Base-by-base conservation (phyloP, 2,113 vertebrate species). In the Lycaon pictus region DNA sequence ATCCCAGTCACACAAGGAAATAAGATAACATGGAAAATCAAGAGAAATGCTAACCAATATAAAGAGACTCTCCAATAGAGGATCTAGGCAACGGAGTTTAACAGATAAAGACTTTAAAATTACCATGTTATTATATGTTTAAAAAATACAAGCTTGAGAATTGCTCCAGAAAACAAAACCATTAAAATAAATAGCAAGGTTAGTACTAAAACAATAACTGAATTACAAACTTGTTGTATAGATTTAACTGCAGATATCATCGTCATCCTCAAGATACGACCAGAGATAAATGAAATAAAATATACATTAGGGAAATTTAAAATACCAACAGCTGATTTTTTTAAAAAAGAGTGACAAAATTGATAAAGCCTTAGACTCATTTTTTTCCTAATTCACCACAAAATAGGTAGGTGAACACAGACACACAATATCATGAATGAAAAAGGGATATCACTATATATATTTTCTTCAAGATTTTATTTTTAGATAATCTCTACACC, bases 181-280 rank as follows among this genome's bases (percentile, higher is more conserved):
- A n/a, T 12, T 58, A 32, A 15, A 35, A 72, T 72, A 16, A 89
- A 16, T 85, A 29, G 11, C n/a, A 80, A 85, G 2, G 62, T 86
- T 85, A 93, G 71, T 86, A 80, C 80, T 76, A 90, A 93, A 67
- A 94, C 23, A 85, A 15, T 93, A 86, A 86, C 51, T 76, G 20
- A 81, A 91, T 37, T 71, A 81, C 55, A 37, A 76, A 67, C n/a
- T 90, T 27, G 20, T 3, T 97, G 51, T 19, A 60, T 74, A 90
- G 35, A 93, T 90, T 90, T 86, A 80, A 91, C 29, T 93, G 27
- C 3, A 29, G 63, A 55, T 20, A 90, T 74, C 19, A 19, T 77
- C 43, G 43, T 27, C 32, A 53, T 92, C 56, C 23, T 86, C 72
- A 82, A 62, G 81, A 37, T 86, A 69, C 1, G 8, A 92, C 65